A percentile compares a stretch with the other conserved stretches of the same genome.
Conservation (phyloP, 2,888 invertebrate species). For the Spilarctia lutea region DNA sequence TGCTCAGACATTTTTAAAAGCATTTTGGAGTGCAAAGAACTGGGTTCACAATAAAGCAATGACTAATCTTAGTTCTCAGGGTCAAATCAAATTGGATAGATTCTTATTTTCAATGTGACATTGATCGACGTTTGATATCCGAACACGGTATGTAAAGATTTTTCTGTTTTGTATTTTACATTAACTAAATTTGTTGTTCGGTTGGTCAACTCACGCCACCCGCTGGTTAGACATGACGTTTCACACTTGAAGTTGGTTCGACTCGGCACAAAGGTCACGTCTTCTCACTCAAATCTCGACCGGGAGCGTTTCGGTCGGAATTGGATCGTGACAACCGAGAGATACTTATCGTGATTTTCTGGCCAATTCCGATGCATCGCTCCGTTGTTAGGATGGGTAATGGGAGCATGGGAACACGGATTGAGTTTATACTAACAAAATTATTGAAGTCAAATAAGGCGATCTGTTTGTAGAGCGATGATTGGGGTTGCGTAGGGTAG, state of each 20-base stretch:
- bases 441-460: slow-evolving; percentile 81
- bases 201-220: slow-evolving; percentile 75
- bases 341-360: slow-evolving; percentile 86
- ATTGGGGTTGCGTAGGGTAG: slow-evolving; percentile 66
- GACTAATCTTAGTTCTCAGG: slow-evolving; percentile 70
- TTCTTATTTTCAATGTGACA: slow-evolving; percentile 67
- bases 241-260: slow-evolving; percentile 80
- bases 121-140: slow-evolving; percentile 84
- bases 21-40: slow-evolving; percentile 34
- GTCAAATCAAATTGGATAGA: slow-evolving; percentile 73
- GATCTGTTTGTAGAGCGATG: slow-evolving; percentile 70
- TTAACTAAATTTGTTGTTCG: slow-evolving; percentile 65
- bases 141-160: slow-evolving; percentile 61
- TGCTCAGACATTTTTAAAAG: not conserved
- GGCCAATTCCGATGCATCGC: slow-evolving; percentile 81
- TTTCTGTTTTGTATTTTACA: slow-evolving; percentile 65
- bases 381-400: slow-evolving; percentile 76
- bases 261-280: slow-evolving; percentile 80
- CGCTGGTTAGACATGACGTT: slow-evolving; percentile 81
- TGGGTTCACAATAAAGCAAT: slow-evolving; percentile 68
- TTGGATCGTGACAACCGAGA: slow-evolving; percentile 84
- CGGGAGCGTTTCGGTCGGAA: slow-evolving; percentile 81
- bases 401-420: slow-evolving; percentile 83
- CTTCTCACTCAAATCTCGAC: slow-evolving; percentile 82
- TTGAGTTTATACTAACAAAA: slow-evolving; percentile 73